A percentile compares a stretch with the other conserved stretches of the same genome.
Conservation (phyloP, 2,888 invertebrate genomes). For the Noctua comes region DNA sequence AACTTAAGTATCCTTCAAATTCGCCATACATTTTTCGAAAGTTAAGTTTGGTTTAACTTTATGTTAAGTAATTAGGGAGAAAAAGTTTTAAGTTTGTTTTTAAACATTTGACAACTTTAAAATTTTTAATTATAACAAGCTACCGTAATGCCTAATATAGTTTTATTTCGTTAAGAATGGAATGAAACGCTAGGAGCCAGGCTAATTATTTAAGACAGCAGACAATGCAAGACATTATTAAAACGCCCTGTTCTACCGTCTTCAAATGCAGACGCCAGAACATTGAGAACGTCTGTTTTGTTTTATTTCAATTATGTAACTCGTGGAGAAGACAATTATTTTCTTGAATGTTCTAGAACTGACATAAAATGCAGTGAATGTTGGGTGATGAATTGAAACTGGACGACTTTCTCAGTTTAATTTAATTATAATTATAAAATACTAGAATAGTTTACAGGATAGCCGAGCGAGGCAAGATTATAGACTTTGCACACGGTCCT, state of each 20-base stretch:
- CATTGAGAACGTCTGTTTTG: constrained; percentile 8
- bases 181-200: constrained; percentile 16
- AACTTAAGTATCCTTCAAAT: not conserved
- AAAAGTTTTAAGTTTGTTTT: not conserved
- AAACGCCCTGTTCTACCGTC: constrained; percentile 44
- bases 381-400: too few species aligned
- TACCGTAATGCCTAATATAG: not conserved
- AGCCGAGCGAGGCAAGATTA: too few species aligned
- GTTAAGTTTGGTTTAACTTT: not conserved
- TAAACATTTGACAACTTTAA: not conserved
- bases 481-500: too few species aligned
- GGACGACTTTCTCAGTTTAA: too few species aligned
- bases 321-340: constrained; percentile 11
- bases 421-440: too few species aligned
- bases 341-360: not conserved
- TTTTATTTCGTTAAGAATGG: constrained; percentile 14
- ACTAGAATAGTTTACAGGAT: too few species aligned
- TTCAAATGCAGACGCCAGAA: constrained; percentile 24
- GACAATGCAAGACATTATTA: constrained; percentile 43
- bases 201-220: constrained; percentile 39
- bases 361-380: not conserved
- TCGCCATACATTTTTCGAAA: not conserved
- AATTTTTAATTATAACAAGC: not conserved
- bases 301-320: constrained; percentile 29
- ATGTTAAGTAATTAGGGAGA: not conserved